phyloP scores from a whole-genome alignment of 2,113 vertebrate genomes.

The Cottus gobio region DNA sequence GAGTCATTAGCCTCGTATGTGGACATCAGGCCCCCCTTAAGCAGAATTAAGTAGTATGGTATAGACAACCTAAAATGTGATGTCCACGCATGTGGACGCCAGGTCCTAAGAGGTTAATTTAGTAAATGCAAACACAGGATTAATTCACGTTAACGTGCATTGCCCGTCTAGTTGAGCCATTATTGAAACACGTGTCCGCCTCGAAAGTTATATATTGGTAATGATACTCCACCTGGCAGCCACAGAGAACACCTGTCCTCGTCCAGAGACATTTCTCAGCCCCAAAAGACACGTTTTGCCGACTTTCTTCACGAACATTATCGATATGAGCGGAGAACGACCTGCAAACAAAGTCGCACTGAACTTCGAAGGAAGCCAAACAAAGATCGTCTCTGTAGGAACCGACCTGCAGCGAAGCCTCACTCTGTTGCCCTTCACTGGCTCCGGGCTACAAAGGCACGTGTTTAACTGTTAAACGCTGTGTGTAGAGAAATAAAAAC shows the following conservation, averaged over 20 bases:
- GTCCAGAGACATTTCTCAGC: constrained; percentile 31
- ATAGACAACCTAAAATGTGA: too few species aligned
- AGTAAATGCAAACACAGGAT: too few species aligned
- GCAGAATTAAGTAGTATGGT: too few species aligned
- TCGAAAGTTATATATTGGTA: neutral
- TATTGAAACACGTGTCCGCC: neutral
- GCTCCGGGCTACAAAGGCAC: too few species aligned
- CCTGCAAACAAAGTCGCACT: too few species aligned
- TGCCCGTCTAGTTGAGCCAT: neutral
- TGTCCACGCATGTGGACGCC: too few species aligned
- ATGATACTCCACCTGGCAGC: constrained; percentile 40
- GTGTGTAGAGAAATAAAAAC: neutral
- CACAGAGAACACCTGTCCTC: neutral
- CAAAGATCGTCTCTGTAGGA: neutral
- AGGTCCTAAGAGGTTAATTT: too few species aligned
- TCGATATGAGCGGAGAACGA: neutral
- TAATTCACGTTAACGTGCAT: too few species aligned
- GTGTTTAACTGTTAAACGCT: neutral
- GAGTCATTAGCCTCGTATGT: too few species aligned
- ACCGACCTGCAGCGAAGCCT: accelerated
- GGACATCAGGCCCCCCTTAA: too few species aligned
- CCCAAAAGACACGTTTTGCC: constrained; percentile 11
- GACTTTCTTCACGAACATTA: constrained; percentile 20
- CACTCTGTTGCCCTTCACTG: neutral
- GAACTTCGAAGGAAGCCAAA: accelerated